A percentile compares a stretch with the other conserved stretches of the same genome.
Conservation (phyloP, 1,140 invertebrate genomes). For the Drosophila triauraria region DNA sequence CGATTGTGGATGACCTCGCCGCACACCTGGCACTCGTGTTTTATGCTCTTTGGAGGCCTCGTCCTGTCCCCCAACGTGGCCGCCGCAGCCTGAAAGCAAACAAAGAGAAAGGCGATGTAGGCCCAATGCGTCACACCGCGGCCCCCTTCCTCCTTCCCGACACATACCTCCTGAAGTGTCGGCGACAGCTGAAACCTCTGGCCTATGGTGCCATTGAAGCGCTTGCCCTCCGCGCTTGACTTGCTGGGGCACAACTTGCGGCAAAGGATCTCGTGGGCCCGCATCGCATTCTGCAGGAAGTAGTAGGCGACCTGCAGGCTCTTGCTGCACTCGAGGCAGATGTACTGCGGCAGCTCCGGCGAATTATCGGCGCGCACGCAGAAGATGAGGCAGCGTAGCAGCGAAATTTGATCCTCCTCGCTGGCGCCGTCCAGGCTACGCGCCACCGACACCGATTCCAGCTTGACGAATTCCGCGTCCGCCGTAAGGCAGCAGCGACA, state of each 20-base stretch:
- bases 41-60: slow-evolving; percentile 16
- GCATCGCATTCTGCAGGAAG: slow-evolving; percentile 69
- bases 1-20: slow-evolving; percentile 56
- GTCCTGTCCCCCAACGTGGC: background rate
- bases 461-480: slow-evolving; percentile 68
- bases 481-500: slow-evolving; percentile 78
- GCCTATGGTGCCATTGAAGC: slow-evolving; percentile 40
- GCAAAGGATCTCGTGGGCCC: slow-evolving; percentile 73
- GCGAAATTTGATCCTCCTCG: slow-evolving; percentile 39
- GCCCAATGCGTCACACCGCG: slow-evolving; percentile 2
- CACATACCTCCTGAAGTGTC: slow-evolving; percentile 26
- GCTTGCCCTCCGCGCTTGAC: background rate
- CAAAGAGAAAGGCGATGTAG: background rate
- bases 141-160: background rate
- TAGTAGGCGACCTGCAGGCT: slow-evolving; percentile 72
- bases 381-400: slow-evolving; percentile 64
- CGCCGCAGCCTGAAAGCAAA: slow-evolving; percentile 5
- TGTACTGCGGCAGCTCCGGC: slow-evolving; percentile 63
- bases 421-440: slow-evolving; percentile 26
- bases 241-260: slow-evolving; percentile 53
- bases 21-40: slow-evolving; percentile 69
- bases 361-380: slow-evolving; percentile 67
- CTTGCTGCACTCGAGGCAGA: slow-evolving; percentile 72
- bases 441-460: slow-evolving; percentile 54
- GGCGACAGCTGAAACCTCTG: slow-evolving; percentile 11